phyloP scores from a whole-genome alignment of 2,888 invertebrate genomes.

The Lepidocyrtoides sp. region DNA sequence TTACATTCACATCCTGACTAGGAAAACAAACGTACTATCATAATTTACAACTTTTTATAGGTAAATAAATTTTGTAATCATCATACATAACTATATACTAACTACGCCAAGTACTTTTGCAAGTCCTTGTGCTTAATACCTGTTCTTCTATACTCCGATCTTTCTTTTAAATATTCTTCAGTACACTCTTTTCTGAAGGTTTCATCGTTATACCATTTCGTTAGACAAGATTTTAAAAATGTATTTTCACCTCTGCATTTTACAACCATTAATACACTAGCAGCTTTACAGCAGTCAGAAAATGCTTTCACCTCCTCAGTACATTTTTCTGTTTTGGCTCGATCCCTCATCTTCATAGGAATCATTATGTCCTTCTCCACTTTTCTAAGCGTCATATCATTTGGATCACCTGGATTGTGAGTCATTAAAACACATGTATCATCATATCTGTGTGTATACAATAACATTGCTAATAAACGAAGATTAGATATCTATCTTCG shows the following conservation, averaged over 20 bases:
- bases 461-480: no score
- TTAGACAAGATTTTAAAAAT: conserved; percentile 91
- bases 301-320: conserved; percentile 90
- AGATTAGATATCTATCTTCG: no score
- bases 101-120: conserved; percentile 66
- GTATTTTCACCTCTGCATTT: conserved; percentile 92
- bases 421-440: neutral
- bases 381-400: conserved; percentile 93
- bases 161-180: conserved; percentile 93
- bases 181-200: conserved; percentile 92
- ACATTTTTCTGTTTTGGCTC: conserved; percentile 94
- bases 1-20: neutral
- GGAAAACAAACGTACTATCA: neutral
- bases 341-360: conserved; percentile 95
- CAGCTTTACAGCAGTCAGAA: conserved; percentile 91
- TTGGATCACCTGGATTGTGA: conserved; percentile 94
- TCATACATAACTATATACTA: neutral
- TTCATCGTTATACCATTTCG: conserved; percentile 92
- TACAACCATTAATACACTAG: conserved; percentile 91
- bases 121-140: conserved; percentile 88
- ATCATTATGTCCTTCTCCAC: conserved; percentile 96
- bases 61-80: neutral
- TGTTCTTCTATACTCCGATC: conserved; percentile 93
- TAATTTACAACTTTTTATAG: neutral
- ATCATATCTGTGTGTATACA: no score